Base-by-base conservation (phyloP, 2,113 vertebrate genomes). In the Pimephales promelas region DNA sequence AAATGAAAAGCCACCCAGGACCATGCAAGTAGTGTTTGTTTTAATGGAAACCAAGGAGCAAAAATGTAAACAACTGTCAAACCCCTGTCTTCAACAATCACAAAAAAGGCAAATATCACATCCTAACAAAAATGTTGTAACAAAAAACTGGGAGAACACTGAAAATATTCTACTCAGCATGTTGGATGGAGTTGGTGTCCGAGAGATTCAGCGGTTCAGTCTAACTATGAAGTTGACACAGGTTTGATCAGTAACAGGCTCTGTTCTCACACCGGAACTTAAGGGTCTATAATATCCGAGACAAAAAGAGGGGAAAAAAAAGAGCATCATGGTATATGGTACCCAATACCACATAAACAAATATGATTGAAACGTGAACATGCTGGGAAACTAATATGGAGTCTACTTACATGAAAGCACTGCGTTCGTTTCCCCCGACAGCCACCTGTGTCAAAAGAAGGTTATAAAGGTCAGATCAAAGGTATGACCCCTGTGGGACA, bases 391-490 rank as follows among this genome's bases (percentile, higher is more conserved):
- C 66, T 36, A 40, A 40, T 40, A 18, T 70, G 45, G 11, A 52
- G 62, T 81, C 79, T 52, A 81, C 79, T 81, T 54, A 81, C 79
- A 81, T 81, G 47, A 81, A 81, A 81, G 79, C 28, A 6, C 62
- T 24, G 47, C 9, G 1, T 24, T 81, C 5, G 47, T 52, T 81
- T 81, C 31, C 64, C 28, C 45, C 10, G 79, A 81, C 28, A 24
- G 79, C 28, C 79, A 70, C 79, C 62, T 81, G 79, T 81, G 79
- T 81, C 62, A 81, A 81, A 56, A 81, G 47, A 70, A 81, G 64
- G 79, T 52, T 81, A 71, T 71, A 81, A 70, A 81, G 79, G 79
- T 81, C 79, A 81, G 79, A 81, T 81, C 79, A 81, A 81, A 81
- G 79, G 45, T 81, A 36, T 70, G 78, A 79, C 78, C 78, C 59